Evolutionary conservation across 2,888 invertebrate species (phyloP).

Genomic region (Troides helena): DNA sequence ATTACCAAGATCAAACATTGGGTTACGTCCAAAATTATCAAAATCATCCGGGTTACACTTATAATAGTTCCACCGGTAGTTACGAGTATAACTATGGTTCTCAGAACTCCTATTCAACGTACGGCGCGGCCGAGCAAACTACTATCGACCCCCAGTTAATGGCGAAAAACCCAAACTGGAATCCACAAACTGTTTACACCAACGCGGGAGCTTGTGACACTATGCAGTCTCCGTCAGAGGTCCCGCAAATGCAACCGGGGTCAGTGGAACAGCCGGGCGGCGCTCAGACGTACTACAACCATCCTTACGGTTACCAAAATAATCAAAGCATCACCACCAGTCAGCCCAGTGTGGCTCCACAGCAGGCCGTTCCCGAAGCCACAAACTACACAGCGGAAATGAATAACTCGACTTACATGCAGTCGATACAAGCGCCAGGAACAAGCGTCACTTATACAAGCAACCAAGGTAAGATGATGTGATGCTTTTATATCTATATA

Average conservation of each 20-base stretch:
- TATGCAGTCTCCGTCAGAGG: slow-evolving; percentile 71
- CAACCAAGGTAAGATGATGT: slow-evolving; percentile 66
- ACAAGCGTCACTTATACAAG: slow-evolving; percentile 58
- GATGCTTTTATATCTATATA: slow-evolving; percentile 27
- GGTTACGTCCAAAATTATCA: slow-evolving; percentile 60
- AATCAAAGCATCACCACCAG: slow-evolving; percentile 36
- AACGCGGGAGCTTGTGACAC: slow-evolving; percentile 71
- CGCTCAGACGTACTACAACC: slow-evolving; percentile 66
- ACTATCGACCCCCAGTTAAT: slow-evolving; percentile 47
- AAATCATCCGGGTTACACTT: slow-evolving; percentile 83
- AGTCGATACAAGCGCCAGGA: slow-evolving; percentile 54
- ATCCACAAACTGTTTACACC: slow-evolving; percentile 65
- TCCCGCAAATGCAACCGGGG: slow-evolving; percentile 42
- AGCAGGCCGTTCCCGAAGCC: slow-evolving; percentile 43
- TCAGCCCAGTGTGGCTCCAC: slow-evolving; percentile 51
- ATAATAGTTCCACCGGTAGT: slow-evolving; percentile 74
- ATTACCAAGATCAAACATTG: slow-evolving; percentile 45
- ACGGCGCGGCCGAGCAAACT: slow-evolving; percentile 43
- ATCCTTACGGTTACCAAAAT: slow-evolving; percentile 74
- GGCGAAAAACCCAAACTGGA: slow-evolving; percentile 52
- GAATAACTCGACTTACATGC: slow-evolving; percentile 68
- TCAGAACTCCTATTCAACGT: slow-evolving; percentile 63
- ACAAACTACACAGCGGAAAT: slow-evolving; percentile 60
- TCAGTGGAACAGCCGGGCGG: slow-evolving; percentile 40
- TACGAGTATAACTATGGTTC: slow-evolving; percentile 84